Percentiles rank a stretch among this genome's conserved stretches.
These are phyloP conservation scores for Ornithorhynchus anatinus DNA, from an alignment of 2,113 vertebrate genomes.

Conservation along the genomic window DNA sequence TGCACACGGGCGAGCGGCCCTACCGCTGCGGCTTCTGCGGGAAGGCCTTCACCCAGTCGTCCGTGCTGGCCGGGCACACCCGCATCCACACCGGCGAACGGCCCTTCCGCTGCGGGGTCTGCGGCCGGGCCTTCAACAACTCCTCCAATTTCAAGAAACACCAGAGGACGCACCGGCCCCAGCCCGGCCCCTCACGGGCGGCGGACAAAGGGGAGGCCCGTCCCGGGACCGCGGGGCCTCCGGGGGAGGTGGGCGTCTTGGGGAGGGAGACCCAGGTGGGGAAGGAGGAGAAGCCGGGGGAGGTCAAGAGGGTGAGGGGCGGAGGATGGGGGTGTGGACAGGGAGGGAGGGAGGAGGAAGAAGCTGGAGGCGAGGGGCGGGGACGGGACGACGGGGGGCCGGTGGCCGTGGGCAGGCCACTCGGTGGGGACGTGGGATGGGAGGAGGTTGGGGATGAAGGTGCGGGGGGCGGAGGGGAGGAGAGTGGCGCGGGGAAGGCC, in stretches of 20 bases:
- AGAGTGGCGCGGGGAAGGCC: too few species aligned
- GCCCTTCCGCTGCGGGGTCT: constrained; percentile 59
- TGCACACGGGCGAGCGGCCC: constrained; percentile 18
- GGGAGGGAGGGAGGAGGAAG: too few species aligned
- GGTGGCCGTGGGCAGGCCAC: too few species aligned
- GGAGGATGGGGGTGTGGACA: neutral
- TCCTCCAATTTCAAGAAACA: constrained; percentile 67
- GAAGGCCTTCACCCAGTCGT: constrained; percentile 50
- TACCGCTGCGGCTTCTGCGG: neutral
- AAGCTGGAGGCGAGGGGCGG: too few species aligned
- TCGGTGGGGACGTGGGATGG: too few species aligned
- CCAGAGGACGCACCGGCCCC: constrained; percentile 55
- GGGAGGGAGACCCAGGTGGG: too few species aligned
- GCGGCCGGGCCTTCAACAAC: constrained; percentile 60
- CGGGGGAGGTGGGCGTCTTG: neutral
- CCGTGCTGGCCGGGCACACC: constrained; percentile 58
- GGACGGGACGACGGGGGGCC: too few species aligned
- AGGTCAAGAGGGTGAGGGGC: neutral
- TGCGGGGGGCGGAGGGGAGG: neutral
- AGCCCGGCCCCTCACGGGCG: too few species aligned
- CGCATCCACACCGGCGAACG: constrained; percentile 65
- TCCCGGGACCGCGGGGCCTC: too few species aligned
- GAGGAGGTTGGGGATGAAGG: neutral
- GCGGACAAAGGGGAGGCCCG: too few species aligned
- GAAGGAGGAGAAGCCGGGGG: neutral